Evolutionary conservation across 1,140 invertebrate species (phyloP).

Genomic region (Luehdorfia chinensis): DNA sequence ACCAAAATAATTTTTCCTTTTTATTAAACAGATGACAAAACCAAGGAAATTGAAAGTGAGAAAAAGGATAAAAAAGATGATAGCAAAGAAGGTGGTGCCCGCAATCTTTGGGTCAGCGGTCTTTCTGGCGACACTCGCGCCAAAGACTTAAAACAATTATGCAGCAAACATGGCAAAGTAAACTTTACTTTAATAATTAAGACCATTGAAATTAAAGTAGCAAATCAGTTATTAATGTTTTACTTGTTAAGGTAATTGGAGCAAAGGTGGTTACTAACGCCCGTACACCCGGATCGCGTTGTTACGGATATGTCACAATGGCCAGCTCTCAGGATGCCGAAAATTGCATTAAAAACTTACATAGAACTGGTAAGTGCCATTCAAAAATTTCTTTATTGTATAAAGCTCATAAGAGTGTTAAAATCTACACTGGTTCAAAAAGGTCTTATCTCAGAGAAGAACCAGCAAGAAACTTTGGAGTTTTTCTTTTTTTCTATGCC

Average conservation of each 20-base stretch:
- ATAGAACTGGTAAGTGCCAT: slow-evolving; percentile 86
- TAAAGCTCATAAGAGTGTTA: not conserved
- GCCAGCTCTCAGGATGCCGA: slow-evolving; percentile 91
- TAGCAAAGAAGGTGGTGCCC: slow-evolving; percentile 64
- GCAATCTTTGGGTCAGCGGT: slow-evolving; percentile 95
- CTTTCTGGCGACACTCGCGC: slow-evolving; percentile 92
- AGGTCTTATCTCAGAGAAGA: no score
- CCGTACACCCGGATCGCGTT: slow-evolving; percentile 91
- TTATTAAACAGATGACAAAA: slow-evolving; percentile 53
- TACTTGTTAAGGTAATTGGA: slow-evolving; percentile 83
- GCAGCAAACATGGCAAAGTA: slow-evolving; percentile 93
- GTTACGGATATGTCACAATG: slow-evolving; percentile 98
- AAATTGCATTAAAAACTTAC: slow-evolving; percentile 92
- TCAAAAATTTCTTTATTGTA: not conserved
- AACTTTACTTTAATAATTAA: not conserved
- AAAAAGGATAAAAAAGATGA: slow-evolving; percentile 68
- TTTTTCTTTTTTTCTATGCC: no score
- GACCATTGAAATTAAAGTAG: not conserved
- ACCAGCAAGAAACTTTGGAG: no score
- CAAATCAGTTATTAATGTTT: slow-evolving; percentile 1
- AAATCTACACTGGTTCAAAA: not conserved
- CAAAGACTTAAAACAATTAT: slow-evolving; percentile 93
- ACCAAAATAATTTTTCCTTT: slow-evolving; percentile 14
- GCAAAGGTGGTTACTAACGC: slow-evolving; percentile 98
- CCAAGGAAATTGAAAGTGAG: slow-evolving; percentile 55